A percentile compares a stretch with the other conserved stretches of the same genome.
Evolutionary conservation across 2,888 invertebrate species (phyloP).

Genomic region (Tinea semifulvella): DNA sequence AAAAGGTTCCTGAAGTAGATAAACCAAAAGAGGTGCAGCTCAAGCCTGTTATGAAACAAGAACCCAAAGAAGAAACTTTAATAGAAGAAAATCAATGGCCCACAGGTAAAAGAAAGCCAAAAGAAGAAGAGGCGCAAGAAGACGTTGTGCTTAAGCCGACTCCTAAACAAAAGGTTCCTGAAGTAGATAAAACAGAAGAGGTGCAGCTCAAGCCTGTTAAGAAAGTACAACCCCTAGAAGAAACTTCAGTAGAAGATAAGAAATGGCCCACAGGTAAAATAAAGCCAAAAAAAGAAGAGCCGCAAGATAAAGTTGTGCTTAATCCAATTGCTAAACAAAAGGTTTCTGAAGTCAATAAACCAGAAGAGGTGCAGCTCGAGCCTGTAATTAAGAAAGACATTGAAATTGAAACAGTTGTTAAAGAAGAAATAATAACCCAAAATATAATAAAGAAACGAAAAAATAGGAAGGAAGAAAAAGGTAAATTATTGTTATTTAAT

Average conservation of each 20-base stretch:
- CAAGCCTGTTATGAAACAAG: constrained; percentile 35
- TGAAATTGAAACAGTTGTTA: not conserved
- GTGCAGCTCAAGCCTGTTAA: constrained; percentile 24
- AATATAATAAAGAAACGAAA: not conserved
- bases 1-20: constrained; percentile 30
- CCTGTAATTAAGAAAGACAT: constrained; percentile 19
- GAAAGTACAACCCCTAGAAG: constrained; percentile 29
- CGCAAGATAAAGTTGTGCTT: constrained; percentile 32
- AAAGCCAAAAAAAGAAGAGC: constrained; percentile 23
- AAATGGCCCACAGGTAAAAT: constrained; percentile 26
- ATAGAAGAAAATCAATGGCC: constrained; percentile 37
- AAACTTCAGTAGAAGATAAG: constrained; percentile 29
- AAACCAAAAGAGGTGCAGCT: constrained; percentile 46
- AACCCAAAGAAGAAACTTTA: constrained; percentile 29
- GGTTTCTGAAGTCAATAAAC: constrained; percentile 27
- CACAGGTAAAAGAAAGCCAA: constrained; percentile 36
- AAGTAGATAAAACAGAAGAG: constrained; percentile 47
- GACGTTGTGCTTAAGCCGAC: constrained; percentile 58
- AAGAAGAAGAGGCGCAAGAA: constrained; percentile 45
- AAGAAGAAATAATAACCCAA: not conserved
- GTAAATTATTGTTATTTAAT: no score
- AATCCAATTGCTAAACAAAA: constrained; percentile 34
- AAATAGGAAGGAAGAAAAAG: not conserved
- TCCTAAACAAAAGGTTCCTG: constrained; percentile 23
- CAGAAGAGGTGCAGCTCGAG: constrained; percentile 22